phyloP scores from a whole-genome alignment of 2,113 vertebrate genomes.

The Phylloscopus trochilus region DNA sequence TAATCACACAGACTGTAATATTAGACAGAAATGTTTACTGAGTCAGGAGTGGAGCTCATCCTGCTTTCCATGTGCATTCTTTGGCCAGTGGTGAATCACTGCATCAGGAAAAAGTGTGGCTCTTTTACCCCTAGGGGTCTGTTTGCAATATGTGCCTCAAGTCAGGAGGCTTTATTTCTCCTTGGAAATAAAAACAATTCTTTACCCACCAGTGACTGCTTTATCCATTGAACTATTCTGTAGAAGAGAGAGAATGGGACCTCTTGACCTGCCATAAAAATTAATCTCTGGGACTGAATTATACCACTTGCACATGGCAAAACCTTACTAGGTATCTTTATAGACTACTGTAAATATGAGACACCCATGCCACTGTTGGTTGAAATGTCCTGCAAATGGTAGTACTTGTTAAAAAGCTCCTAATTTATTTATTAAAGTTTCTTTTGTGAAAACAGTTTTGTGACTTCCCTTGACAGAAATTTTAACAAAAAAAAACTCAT shows the following conservation, averaged over 20 bases:
- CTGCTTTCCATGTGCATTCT: background rate
- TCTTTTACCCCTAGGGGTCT: accelerated
- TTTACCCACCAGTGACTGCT: background rate
- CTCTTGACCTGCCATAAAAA: background rate
- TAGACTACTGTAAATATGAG: background rate
- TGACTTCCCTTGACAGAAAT: background rate
- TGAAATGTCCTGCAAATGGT: background rate
- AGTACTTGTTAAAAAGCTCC: background rate
- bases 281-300: background rate
- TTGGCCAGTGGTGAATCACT: accelerated
- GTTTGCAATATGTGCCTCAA: accelerated
- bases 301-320: background rate
- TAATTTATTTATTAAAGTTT: background rate
- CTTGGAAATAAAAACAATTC: background rate
- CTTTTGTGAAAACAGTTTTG: background rate
- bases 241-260: background rate
- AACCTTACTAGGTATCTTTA: background rate
- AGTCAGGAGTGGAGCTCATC: background rate
- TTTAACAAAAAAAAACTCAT: background rate
- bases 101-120: accelerated
- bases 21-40: background rate
- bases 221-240: background rate
- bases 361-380: background rate
- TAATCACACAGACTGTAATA: background rate
- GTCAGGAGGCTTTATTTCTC: background rate